A percentile compares a stretch with the other conserved stretches of the same genome.
phyloP scores from a whole-genome alignment of 2,797 vertebrate genomes.

The Sebastes kiyomatsui region DNA sequence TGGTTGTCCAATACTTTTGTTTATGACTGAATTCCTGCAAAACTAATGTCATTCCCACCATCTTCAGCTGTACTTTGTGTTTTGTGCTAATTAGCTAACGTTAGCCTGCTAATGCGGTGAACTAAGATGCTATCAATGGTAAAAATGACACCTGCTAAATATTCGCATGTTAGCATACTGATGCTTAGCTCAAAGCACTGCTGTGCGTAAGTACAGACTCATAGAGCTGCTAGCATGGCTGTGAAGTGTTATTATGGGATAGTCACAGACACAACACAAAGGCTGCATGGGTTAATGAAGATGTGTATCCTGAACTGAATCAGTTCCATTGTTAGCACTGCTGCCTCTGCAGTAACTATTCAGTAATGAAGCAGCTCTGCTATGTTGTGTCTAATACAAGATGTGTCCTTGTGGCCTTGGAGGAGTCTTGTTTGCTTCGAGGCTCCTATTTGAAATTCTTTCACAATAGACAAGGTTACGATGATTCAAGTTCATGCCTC shows the following conservation, averaged over 20 bases:
- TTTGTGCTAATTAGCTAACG: neutral
- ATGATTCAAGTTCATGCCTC: constrained; percentile 28
- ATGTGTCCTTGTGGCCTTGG: neutral
- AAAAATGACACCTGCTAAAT: neutral
- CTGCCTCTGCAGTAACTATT: neutral
- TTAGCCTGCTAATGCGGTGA: neutral
- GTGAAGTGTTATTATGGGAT: neutral
- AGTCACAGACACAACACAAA: neutral
- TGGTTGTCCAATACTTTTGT: neutral
- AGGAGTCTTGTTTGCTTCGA: constrained; percentile 8
- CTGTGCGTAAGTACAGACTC: neutral
- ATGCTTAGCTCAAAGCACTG: neutral
- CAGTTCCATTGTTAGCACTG: neutral
- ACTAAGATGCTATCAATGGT: neutral
- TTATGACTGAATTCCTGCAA: neutral
- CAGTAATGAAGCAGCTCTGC: neutral
- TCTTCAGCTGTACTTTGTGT: neutral
- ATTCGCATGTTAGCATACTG: neutral
- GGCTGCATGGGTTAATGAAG: neutral
- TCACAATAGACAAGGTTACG: constrained; percentile 8
- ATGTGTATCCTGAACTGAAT: neutral
- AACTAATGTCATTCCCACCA: neutral
- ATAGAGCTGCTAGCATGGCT: neutral
- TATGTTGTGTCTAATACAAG: neutral
- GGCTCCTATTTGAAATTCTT: constrained; percentile 20